Evolutionary conservation across 2,113 vertebrate genomes (phyloP), one percentile per base, ranked within the genome.

Genomic region (Ciconia boyciana): DNA sequence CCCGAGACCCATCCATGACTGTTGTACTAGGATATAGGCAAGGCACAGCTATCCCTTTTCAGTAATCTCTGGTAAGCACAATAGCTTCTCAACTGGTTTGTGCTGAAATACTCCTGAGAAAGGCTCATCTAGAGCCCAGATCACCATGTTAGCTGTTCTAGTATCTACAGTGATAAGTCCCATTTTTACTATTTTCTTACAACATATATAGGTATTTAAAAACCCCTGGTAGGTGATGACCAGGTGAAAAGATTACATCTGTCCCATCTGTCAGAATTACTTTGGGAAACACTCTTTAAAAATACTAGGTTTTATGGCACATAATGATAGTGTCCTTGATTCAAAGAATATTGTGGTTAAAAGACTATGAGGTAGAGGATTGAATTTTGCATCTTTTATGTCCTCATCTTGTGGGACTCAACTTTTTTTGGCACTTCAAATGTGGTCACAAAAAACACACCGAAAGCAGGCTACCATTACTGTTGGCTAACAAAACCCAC

Each of bases 381-480:
- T 89, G 80, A 88, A 89, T 90, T 95, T 96, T 93, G 43, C 77
- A 88, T 86, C 70, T 95, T 96, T 95, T 93, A 96, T 74, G 44
- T 92, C 76, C 76, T 93, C 48, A 68, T 71, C 93, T 92, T 93
- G 64, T 89, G 94, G 52, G 82, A 93, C 66, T 71, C 77, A 95
- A 95, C 61, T 87, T 96, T 93, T 95, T 94, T 87, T 34, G 28
- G 48, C 72, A 84, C 26, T 87, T 95, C 83, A 91, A 77, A 78
- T 49, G 52, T 32, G 61, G 80, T 85, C 91, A 92, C 92, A 96
- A 95, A 97, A 95, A 94, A 79, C 31, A 81, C 64, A 89, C 31
- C 89, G 77, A 91, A 83, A 95, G 44, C 32, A 95, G 77, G 61
- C 60, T 91, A 75, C 16, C 61, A 66, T 82, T 95, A 92, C 87